A percentile compares a stretch with the other conserved stretches of the same genome.
Conservation (phyloP, 2,888 invertebrate species). For the Actias luna region DNA sequence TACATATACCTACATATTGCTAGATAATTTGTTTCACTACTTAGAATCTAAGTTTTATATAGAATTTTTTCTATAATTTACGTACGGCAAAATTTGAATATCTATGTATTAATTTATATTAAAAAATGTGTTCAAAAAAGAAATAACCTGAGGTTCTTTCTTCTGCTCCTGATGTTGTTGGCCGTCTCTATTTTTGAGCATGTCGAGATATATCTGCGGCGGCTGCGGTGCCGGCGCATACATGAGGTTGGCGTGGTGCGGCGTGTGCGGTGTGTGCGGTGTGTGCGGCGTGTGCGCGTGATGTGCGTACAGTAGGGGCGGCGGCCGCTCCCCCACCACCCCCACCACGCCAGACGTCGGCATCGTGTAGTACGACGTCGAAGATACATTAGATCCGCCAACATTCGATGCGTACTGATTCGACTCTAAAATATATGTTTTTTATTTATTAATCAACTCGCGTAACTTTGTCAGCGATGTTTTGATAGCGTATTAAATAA, state of each 20-base stretch:
- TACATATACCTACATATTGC: too few species aligned
- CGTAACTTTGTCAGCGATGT: too few species aligned
- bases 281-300: slow-evolving; percentile 67
- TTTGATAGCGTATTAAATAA: too few species aligned
- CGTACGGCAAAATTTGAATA: too few species aligned
- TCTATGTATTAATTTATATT: too few species aligned
- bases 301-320: slow-evolving; percentile 69
- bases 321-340: slow-evolving; percentile 66
- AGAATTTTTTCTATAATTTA: too few species aligned
- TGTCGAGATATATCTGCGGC: slow-evolving; percentile 66
- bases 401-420: slow-evolving; percentile 68
- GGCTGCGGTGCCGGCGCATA: slow-evolving; percentile 69
- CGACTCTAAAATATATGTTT: slow-evolving; percentile 44
- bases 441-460: not conserved
- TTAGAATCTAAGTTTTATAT: too few species aligned
- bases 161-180: slow-evolving; percentile 64
- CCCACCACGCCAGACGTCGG: slow-evolving; percentile 67
- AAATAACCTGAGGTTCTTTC: slow-evolving; percentile 61
- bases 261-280: slow-evolving; percentile 57
- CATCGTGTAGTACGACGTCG: slow-evolving; percentile 68
- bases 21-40: too few species aligned
- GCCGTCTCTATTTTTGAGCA: slow-evolving; percentile 68
- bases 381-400: slow-evolving; percentile 53
- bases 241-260: slow-evolving; percentile 61
- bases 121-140: not conserved